Percentiles rank a stretch among this genome's conserved stretches.
Conservation (phyloP, 2,797 vertebrate genomes). For the Helarctos malayanus region DNA sequence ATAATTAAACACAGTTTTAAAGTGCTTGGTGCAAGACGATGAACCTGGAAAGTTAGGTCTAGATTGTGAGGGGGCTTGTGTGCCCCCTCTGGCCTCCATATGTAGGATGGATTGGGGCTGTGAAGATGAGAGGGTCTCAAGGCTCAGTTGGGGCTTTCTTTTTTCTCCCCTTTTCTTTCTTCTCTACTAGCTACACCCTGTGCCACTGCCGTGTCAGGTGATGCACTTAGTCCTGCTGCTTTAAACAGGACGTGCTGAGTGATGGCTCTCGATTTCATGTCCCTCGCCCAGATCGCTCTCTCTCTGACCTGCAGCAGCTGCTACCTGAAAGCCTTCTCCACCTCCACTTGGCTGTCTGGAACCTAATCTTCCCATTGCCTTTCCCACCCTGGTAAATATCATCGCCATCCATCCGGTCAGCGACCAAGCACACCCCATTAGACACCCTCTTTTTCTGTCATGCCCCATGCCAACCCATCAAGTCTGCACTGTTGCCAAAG, state of each 20-base stretch:
- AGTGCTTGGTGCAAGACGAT: not conserved
- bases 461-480: not conserved
- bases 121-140: not conserved
- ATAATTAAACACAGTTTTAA: not conserved
- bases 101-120: too few relatives aligned
- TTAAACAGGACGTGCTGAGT: not conserved
- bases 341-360: not conserved
- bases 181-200: not conserved
- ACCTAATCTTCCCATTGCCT: not conserved
- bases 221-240: not conserved
- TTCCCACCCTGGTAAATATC: not conserved
- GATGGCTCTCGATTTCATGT: not conserved
- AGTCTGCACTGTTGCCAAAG: not conserved
- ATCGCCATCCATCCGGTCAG: not conserved
- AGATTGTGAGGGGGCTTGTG: not conserved
- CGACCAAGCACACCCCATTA: not conserved
- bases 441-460: not conserved
- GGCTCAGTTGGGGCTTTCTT: not conserved
- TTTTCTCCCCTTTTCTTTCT: not conserved
- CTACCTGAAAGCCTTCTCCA: not conserved
- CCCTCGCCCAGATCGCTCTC: not conserved
- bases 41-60: not conserved
- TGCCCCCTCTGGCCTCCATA: rapidly evolving
- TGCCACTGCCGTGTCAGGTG: not conserved
- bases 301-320: not conserved